Conservation (phyloP, 2,888 invertebrate species). For the Acronicta leporina region DNA sequence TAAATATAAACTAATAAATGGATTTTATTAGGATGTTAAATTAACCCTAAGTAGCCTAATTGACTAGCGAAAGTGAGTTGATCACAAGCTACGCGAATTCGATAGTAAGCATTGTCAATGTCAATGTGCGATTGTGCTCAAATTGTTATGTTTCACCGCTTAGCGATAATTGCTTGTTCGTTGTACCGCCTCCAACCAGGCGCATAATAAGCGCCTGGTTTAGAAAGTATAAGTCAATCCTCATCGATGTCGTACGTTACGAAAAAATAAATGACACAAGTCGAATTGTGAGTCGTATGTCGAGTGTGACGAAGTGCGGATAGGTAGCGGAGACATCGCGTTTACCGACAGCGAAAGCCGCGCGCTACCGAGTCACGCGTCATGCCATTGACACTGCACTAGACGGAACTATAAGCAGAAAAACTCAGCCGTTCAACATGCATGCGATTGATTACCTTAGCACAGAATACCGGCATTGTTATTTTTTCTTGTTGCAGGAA, state of each 20-base stretch:
- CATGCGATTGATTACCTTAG: constrained; percentile 73
- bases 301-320: constrained; percentile 66
- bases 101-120: constrained; percentile 70
- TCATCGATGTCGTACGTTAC: constrained; percentile 49
- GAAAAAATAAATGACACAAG: constrained; percentile 62
- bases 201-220: constrained; percentile 65
- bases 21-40: constrained; percentile 13
- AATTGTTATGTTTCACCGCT: constrained; percentile 75
- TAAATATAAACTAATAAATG: not conserved
- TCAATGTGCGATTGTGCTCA: constrained; percentile 73
- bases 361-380: constrained; percentile 74
- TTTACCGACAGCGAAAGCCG: constrained; percentile 78
- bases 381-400: constrained; percentile 77
- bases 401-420: constrained; percentile 75
- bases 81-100: constrained; percentile 69
- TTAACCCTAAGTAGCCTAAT: constrained; percentile 17
- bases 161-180: constrained; percentile 70
- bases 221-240: constrained; percentile 76
- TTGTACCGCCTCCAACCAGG: constrained; percentile 61
- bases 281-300: constrained; percentile 64
- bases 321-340: constrained; percentile 61
- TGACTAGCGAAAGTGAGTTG: constrained; percentile 65
- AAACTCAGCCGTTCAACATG: constrained; percentile 65
- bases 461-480: constrained; percentile 67
- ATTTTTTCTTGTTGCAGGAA: constrained; percentile 85